Conservation (phyloP, 2,113 vertebrate genomes). For the Trichechus manatus region DNA sequence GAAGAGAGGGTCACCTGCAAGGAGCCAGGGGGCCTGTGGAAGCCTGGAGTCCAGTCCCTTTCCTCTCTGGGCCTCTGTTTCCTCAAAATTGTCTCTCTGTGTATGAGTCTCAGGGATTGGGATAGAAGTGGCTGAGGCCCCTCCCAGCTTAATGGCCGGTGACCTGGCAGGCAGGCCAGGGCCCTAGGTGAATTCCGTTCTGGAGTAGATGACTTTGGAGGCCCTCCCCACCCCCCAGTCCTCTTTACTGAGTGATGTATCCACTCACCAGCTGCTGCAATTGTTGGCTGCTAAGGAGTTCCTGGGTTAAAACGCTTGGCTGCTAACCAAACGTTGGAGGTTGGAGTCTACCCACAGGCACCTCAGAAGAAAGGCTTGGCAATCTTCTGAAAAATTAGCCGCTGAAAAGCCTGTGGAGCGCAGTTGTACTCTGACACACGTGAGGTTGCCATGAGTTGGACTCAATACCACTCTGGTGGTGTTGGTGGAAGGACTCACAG, state of each 20-base stretch:
- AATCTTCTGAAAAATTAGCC: background rate
- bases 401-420: background rate
- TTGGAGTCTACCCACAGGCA: background rate
- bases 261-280: background rate
- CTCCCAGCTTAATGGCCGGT: background rate
- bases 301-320: background rate
- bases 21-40: background rate
- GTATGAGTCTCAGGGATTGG: background rate
- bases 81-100: background rate
- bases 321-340: background rate
- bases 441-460: background rate
- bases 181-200: background rate
- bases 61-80: background rate
- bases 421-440: background rate
- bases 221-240: no score
- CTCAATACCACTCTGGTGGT: no score
- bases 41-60: background rate
- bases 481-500: background rate
- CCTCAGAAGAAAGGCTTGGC: background rate
- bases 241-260: background rate
- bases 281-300: background rate
- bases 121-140: background rate
- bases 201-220: no score
- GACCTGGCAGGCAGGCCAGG: background rate
- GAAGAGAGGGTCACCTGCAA: background rate